These are phyloP conservation scores for Falco peregrinus DNA, from an alignment of 2,797 vertebrate genomes.

Conservation along the genomic window DNA sequence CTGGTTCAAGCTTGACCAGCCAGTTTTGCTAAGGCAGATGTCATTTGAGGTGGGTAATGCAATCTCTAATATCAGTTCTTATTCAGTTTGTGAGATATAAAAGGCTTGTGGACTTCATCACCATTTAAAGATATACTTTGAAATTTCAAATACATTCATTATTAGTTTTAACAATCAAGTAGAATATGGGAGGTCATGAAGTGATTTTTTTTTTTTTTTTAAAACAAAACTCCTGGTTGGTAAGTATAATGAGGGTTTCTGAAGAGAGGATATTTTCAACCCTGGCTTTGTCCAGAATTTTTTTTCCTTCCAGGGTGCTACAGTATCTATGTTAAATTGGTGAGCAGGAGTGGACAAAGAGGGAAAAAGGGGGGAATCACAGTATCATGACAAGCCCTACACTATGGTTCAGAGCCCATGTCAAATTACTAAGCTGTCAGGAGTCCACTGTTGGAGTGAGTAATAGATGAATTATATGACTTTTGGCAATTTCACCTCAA, in stretches of 20 bases:
- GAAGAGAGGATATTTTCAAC: not conserved
- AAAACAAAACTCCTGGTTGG: not conserved
- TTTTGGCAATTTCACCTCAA: not conserved
- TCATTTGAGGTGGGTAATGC: not conserved
- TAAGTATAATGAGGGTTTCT: not conserved
- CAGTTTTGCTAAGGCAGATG: not conserved
- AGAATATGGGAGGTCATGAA: not conserved
- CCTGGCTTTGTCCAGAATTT: not conserved
- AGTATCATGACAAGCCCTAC: not conserved
- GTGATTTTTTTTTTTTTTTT: not conserved
- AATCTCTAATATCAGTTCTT: not conserved
- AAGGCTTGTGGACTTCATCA: not conserved
- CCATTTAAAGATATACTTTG: not conserved
- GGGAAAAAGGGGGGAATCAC: not conserved
- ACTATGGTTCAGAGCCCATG: not conserved
- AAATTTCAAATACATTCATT: not conserved
- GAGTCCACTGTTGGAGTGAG: not conserved
- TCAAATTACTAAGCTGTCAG: not conserved
- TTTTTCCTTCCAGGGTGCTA: not conserved
- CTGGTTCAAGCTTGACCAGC: not conserved
- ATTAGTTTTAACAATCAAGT: not conserved
- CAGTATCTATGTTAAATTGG: not conserved
- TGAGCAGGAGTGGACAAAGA: not conserved
- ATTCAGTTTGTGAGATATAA: not conserved
- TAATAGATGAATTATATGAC: not conserved